Evolutionary conservation across 2,113 vertebrate species (phyloP).

Genomic region (Gymnobelideus leadbeateri): DNA sequence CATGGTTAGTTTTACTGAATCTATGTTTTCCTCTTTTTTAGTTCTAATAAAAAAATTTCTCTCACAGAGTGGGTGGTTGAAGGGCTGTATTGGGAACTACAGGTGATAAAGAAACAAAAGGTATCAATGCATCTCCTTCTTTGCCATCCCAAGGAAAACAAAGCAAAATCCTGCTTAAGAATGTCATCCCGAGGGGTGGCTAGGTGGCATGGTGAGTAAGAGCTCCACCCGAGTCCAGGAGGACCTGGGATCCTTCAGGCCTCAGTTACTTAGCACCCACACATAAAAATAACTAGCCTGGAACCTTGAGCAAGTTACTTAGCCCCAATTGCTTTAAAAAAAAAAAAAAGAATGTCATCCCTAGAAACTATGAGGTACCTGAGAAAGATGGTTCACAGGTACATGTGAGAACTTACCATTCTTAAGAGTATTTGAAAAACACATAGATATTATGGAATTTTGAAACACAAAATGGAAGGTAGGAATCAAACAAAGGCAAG

Average conservation of each 20-base stretch:
- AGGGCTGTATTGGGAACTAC: background rate
- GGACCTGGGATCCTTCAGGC: too few relatives aligned
- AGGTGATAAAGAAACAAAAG: background rate
- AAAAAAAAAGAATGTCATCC: background rate
- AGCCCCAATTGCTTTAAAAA: too few relatives aligned
- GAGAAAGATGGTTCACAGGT: background rate
- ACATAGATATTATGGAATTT: background rate
- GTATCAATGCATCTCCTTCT: background rate
- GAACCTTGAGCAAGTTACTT: too few relatives aligned
- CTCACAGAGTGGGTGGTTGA: background rate
- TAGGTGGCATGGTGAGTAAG: too few relatives aligned
- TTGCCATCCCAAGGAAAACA: background rate
- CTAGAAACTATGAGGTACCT: background rate
- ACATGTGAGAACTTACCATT: background rate
- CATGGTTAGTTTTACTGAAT: background rate
- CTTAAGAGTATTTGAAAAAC: background rate
- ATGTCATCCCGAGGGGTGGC: background rate
- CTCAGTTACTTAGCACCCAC: too few relatives aligned
- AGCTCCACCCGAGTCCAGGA: too few relatives aligned
- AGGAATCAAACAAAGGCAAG: background rate
- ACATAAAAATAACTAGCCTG: too few relatives aligned
- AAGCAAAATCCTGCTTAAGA: background rate
- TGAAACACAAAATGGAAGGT: background rate
- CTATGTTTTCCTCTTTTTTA: background rate
- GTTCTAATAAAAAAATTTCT: too few relatives aligned